A percentile compares a stretch with the other conserved stretches of the same genome.
Conservation (phyloP, 2,888 invertebrate species). For the Patella ulyssiponensis region DNA sequence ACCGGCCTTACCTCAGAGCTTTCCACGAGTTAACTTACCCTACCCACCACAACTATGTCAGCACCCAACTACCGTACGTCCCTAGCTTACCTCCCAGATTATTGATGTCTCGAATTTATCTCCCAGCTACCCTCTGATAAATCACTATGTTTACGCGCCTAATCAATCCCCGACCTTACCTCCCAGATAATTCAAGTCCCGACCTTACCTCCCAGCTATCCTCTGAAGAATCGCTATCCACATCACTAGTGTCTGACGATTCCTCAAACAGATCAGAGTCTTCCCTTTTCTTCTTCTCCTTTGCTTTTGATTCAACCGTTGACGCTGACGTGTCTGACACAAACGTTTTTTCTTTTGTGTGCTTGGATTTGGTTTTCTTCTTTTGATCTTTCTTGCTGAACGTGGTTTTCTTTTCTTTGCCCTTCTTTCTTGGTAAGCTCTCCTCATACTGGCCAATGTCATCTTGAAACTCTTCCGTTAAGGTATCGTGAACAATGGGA, state of each 20-base stretch:
- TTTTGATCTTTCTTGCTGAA: not conserved
- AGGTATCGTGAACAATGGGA: not conserved
- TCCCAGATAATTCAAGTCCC: no score
- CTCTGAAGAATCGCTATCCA: not conserved
- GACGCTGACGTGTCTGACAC: not conserved
- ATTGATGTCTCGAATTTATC: no score
- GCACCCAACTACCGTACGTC: no score
- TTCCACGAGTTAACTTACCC: no score
- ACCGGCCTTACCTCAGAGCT: no score
- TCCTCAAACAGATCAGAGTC: not conserved
- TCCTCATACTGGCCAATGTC: not conserved
- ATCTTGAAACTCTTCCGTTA: not conserved
- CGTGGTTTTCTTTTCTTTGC: slow-evolving; percentile 9
- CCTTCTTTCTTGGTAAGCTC: not conserved
- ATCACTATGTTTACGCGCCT: no score
- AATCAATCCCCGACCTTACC: no score
- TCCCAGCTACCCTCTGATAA: no score
- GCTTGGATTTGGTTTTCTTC: not conserved
- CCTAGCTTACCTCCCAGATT: no score
- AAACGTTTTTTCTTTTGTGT: slow-evolving; percentile 13
- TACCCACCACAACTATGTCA: no score
- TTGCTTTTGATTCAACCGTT: not conserved
- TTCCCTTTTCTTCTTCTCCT: slow-evolving; percentile 3
- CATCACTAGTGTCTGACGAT: not conserved
- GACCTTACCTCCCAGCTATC: slow-evolving; percentile 1